Evolutionary conservation across 2,797 vertebrate species (phyloP), one percentile per base, ranked within the genome.

Genomic region (Phyllotis vaccarum): DNA sequence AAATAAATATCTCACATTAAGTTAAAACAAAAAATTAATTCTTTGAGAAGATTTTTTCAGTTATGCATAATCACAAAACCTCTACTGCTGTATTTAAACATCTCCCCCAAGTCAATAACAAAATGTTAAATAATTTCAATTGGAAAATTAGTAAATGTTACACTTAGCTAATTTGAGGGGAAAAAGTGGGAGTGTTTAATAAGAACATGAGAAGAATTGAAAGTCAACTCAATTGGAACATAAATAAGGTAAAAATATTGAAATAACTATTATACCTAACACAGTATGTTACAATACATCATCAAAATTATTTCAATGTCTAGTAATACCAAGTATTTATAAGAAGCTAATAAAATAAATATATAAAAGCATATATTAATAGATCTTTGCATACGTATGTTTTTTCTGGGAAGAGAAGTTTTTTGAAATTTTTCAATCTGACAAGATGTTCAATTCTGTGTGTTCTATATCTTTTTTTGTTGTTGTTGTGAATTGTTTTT

Each of bases 131-230:
- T 85, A 56, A 93, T 58, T 72, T 12, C n/a, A 87, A 34, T 43
- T 66, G 27, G 37, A 95, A 90, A 85, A 95, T 37, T 6, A 90
- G 14, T 58, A 75, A 68, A 82, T 81, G 29, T 75, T 62, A 86
- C 54, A 3, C n/a, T 66, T 70, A 34, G 7, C 5, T 27, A 64
- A 17, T 91, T 83, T 90, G 1, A 22, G 29, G 3, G 19, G 37
- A 7, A 58, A 3, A 89, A 92, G 54, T 31, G 87, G 7, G 1
- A 90, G 76, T 19, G 31, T 62, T 89, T 87, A 94, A 46, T 80
- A 93, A n/a, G n/a, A 93, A 92, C 12, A 24, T 68, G 27, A 88
- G 89, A 86, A 49, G 1, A 76, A 80, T 10, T 46, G 58, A 14
- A 91, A 37, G 21, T 72, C n/a, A 86, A 74, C 17, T 49, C 66